Evolutionary conservation across 2,888 invertebrate genomes (phyloP).

Genomic region (Cephus pulcher): DNA sequence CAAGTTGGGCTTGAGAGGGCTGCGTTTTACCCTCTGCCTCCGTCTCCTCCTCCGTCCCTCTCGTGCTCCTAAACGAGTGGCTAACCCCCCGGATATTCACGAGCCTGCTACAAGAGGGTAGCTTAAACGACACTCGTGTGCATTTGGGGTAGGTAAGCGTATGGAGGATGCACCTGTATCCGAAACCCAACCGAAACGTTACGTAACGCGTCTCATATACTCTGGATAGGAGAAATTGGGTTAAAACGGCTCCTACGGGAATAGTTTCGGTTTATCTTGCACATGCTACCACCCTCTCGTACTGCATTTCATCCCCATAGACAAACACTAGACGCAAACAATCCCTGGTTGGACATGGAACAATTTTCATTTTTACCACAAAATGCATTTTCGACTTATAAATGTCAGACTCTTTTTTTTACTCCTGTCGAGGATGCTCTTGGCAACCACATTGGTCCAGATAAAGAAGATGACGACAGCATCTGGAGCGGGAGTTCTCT

Average conservation of each 20-base stretch:
- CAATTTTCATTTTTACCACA: neutral
- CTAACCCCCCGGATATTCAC: conserved; percentile 49
- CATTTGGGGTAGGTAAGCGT: neutral
- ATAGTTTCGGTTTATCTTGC: conserved; percentile 56
- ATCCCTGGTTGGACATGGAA: neutral
- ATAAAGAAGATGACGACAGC: neutral
- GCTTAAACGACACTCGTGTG: neutral
- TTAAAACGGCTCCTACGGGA: conserved; percentile 58
- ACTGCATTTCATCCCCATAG: neutral
- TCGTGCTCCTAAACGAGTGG: conserved; percentile 45
- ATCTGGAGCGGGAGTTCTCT: conserved; percentile 19
- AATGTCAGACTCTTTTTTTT: neutral
- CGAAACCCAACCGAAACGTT: conserved; percentile 29
- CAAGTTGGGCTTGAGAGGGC: neutral
- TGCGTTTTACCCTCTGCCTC: neutral
- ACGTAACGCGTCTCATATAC: conserved; percentile 48
- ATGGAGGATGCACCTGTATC: conserved; percentile 3
- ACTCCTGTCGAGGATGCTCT: neutral
- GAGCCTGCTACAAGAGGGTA: conserved; percentile 26
- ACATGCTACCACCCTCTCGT: conserved; percentile 36
- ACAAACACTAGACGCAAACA: neutral
- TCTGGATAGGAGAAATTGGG: conserved; percentile 55
- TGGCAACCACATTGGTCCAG: neutral
- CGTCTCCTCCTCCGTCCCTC: neutral
- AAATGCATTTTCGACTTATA: neutral